A percentile compares a stretch with the other conserved stretches of the same genome.
Conservation (phyloP, 1,140 invertebrate genomes). For the Luehdorfia chinensis region DNA sequence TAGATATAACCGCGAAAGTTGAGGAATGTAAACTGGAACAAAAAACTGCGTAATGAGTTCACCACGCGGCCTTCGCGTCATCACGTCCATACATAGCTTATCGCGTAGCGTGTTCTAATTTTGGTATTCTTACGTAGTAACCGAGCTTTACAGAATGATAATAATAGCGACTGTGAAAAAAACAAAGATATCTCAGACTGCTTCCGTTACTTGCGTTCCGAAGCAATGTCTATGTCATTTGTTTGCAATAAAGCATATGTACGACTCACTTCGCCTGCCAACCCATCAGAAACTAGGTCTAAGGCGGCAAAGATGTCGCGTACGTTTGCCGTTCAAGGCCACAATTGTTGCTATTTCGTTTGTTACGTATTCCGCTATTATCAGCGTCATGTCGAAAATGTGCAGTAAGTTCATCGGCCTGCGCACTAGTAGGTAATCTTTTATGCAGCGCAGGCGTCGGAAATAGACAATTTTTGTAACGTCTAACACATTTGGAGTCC, state of each 20-base stretch:
- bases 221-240: conserved; percentile 50
- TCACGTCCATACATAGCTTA: not conserved
- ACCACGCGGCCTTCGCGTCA: no score
- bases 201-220: conserved; percentile 25
- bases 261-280: conserved; percentile 18
- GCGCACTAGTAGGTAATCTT: conserved; percentile 26
- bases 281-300: conserved; percentile 25
- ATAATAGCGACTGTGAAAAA: conserved; percentile 22
- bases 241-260: not conserved
- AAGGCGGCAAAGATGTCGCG: conserved; percentile 17
- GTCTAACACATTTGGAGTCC: no score
- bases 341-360: conserved; percentile 41
- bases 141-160: not conserved
- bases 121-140: not conserved
- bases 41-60: no score
- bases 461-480: no score
- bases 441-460: conserved; percentile 26
- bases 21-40: no score
- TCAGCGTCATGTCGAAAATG: conserved; percentile 41
- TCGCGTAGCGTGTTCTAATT: not conserved
- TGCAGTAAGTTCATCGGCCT: conserved; percentile 48
- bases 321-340: conserved; percentile 53
- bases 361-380: conserved; percentile 55
- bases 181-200: conserved; percentile 23
- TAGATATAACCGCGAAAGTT: no score